Percentiles rank a stretch among this genome's conserved stretches.
Conservation (phyloP, 1,140 invertebrate genomes). For the Anastrepha ludens region DNA sequence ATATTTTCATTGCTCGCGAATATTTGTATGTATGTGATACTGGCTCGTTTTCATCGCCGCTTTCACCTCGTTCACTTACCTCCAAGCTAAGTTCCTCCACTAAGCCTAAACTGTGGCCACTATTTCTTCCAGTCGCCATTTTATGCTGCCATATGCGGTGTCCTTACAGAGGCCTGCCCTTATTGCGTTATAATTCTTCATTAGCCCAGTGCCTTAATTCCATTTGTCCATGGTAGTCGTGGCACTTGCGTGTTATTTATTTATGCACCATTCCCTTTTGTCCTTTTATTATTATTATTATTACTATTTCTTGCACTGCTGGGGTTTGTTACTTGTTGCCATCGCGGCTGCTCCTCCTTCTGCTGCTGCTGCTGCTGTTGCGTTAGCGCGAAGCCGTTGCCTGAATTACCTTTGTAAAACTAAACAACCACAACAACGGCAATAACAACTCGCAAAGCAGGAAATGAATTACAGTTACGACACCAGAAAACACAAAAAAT, state of each 20-base stretch:
- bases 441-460: background rate
- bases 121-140: no score
- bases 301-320: background rate
- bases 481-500: background rate
- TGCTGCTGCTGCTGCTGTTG: background rate
- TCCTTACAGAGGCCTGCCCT: background rate
- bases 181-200: constrained; percentile 54
- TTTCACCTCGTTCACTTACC: no score
- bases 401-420: background rate
- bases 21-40: no score
- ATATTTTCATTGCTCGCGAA: no score
- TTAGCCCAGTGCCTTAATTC: constrained; percentile 53
- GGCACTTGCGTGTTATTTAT: background rate
- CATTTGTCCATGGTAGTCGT: background rate
- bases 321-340: background rate
- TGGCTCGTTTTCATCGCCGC: no score
- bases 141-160: no score
- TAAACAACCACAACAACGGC: constrained; percentile 12
- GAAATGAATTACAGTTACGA: constrained; percentile 2
- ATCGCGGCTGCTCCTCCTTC: background rate
- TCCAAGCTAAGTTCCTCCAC: no score
- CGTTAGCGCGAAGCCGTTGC: background rate
- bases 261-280: constrained; percentile 21
- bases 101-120: no score
- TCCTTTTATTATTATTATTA: constrained; percentile 26